Evolutionary conservation across 2,113 vertebrate genomes (phyloP), one percentile per base, ranked within the genome.

Genomic region (Halichoeres trimaculatus): DNA sequence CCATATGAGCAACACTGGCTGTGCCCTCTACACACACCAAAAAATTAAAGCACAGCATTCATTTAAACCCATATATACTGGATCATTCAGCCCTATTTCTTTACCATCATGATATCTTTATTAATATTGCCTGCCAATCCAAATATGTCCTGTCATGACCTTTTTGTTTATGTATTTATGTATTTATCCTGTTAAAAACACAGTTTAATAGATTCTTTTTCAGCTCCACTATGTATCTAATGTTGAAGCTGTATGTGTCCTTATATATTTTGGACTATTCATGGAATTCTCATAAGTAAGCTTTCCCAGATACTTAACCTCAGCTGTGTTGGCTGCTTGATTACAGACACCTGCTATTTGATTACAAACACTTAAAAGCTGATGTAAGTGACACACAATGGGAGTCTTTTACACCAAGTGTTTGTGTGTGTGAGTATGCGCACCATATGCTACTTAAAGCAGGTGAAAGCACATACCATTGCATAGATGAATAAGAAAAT

Each of bases 351-450:
- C 63, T 76, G 73, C 72, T 77, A 53, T 74, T 83, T 84, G 48
- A 78, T 88, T 75, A 78, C 70, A 53, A 67, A 76, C 75, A 80
- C 36, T 57, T 61, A 19, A 70, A 72, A 62, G 56, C 41, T 86
- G 76, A 79, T 74, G 51, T 75, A 56, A 77, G 54, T 51, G 43
- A 45, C 34, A 75, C 56, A 76, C 35, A 80, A 78, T n/a, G 68
- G 61, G 47, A 70, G 69, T 50, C 56, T 69, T 72, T 26, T 35
- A 56, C 67, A 64, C 68, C 57, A 30, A 30, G 30, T 30, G 3
- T 30, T 3, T 30, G 30, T 69, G 57, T 20, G 10, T n/a, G 38
- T 40, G 9, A 26, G 43, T 71, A 48, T 51, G 53, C 12, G 3
- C 14, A 64, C 10, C 10, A 62, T 35, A 48, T 52, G 57, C n/a